Base-by-base conservation (phyloP, 2,888 invertebrate genomes). In the Drepana falcataria region DNA sequence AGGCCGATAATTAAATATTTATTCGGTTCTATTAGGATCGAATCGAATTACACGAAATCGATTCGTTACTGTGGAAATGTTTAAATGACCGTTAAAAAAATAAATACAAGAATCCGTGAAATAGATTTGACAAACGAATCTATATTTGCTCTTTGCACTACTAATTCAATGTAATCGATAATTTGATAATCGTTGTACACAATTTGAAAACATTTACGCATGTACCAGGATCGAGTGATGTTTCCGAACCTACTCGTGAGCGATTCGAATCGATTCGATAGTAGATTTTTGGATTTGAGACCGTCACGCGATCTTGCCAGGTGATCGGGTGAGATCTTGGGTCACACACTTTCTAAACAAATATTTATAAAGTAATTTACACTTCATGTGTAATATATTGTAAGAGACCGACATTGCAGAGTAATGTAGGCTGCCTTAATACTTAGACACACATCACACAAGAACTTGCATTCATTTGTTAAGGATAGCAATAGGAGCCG, bases 1-100 rank as follows among this genome's bases (percentile, higher is more conserved):
- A 88, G 76, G 75, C 71, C 73, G 71, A 80, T 84, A 82, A 88
- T 88, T 88, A 88, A 90, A 89, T 88, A 87, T 89, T 87, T 87
- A 87, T 81, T 87, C 87, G 84, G 84, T 81, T 81, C 83, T 69
- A 87, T 87, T 86, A 81, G 79, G 71, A 83, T 79, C 79, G 79
- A 77, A 75, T 75, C 73, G 74, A 77, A 79, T 82, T 83, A 84
- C 73, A 71, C 64, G 55, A 68, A 85, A 89, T 89, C 85, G 81
- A 89, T 90, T 88, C 83, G 83, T 78, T 79, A 80, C 76, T 71
- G 72, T 82, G 77, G 80, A 84, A 88, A 87, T 81, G 78, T 68
- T 78, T 68, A 83, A 82, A 86, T 86, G 82, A 79, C 81, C 60
- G 59, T 68, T 74, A 73, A 76, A 81, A 79, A 71, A 48, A 48